Base-by-base conservation (phyloP, 2,888 invertebrate genomes). In the Ecliptopera silaceata region DNA sequence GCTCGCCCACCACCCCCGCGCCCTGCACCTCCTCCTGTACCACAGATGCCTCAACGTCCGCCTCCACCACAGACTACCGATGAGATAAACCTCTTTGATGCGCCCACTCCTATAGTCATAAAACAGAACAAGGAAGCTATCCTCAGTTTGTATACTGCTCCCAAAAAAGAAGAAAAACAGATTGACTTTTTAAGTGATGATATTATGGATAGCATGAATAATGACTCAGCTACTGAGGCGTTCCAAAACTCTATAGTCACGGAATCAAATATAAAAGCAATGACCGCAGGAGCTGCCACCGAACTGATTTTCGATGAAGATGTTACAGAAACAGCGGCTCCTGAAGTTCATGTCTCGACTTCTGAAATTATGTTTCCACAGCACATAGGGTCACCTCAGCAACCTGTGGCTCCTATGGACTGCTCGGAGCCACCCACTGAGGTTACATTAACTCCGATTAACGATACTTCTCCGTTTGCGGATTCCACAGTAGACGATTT, bases 161-260 rank as follows among this genome's bases (percentile, higher is more conserved):
- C 92, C 1, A 86, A 83, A 65, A 79, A 82, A 64, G 86, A 86
- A 55, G 79, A 80, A 59, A 87, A 79, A 55, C 92, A 92, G 63
- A 86, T 90, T 4, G 94, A 94, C 75, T 90, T 94, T 59, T 77
- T 94, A 29, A 93, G 93, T 59, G 93, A 93, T 59, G 93, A 94
- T 64, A 82, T 93, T 59, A 61, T 79, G 31, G 92, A 92, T 43
- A 77, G 80, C 34, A 71, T 82, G 49, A 58, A 82, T 3, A 59
- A 67, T 2, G 74, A 77, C 12, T 22, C 57, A 0, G 61, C 61
- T 26, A 66, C 71, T 8, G 71, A 72, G 2, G 56, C 65, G 8
- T 59, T 64, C 70, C 50, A 63, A 34, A 52, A 61, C 6, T 38
- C 46, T 22, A 17, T 15, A 32, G 13, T 31, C 15, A 11, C 43